Evolutionary conservation across 2,113 vertebrate genomes (phyloP).

Genomic region (Burhinus oedicnemus): DNA sequence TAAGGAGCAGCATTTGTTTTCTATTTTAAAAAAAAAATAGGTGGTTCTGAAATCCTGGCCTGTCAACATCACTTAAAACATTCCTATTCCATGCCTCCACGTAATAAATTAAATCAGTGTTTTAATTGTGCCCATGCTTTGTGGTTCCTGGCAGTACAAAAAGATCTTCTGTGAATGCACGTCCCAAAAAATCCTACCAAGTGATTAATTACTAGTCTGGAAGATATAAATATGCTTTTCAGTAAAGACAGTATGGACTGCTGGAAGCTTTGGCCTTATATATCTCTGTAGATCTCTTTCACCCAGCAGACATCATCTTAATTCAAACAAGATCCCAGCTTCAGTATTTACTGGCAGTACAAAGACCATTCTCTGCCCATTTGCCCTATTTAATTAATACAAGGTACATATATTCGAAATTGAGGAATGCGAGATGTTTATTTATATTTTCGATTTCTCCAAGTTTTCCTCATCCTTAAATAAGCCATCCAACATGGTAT

Average conservation of each 20-base stretch:
- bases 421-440: neutral
- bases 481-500: neutral
- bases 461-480: neutral
- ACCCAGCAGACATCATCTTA: constrained; percentile 74
- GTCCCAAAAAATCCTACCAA: constrained; percentile 73
- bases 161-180: constrained; percentile 77
- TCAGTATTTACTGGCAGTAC: neutral
- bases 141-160: constrained; percentile 83
- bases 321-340: constrained; percentile 82
- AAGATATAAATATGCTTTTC: constrained; percentile 86
- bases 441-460: neutral
- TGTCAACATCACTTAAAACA: constrained; percentile 78
- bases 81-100: constrained; percentile 70
- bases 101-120: constrained; percentile 83
- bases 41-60: constrained; percentile 72
- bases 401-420: neutral
- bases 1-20: constrained; percentile 75
- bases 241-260: constrained; percentile 75
- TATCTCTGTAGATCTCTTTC: constrained; percentile 71
- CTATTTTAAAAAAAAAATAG: constrained; percentile 68
- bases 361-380: neutral
- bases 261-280: constrained; percentile 71
- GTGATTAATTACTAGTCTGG: constrained; percentile 87
- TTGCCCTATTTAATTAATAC: constrained; percentile 17
- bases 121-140: constrained; percentile 84